Conservation (phyloP, 2,888 invertebrate genomes). For the Apodemia zela region DNA sequence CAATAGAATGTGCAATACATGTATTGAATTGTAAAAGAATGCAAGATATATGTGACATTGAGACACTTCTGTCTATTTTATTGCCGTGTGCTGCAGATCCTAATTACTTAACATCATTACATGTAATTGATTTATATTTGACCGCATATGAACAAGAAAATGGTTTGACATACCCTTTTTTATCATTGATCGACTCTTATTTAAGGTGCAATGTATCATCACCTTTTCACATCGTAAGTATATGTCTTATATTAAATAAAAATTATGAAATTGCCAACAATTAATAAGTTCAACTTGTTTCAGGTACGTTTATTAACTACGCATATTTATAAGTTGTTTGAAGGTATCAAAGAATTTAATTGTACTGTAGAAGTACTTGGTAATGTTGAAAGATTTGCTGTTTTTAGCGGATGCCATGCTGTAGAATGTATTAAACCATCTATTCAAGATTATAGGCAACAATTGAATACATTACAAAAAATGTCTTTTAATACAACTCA, state of each 20-base stretch:
- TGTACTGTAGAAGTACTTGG: slow-evolving; percentile 52
- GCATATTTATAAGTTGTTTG: slow-evolving; percentile 87
- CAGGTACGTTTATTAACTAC: slow-evolving; percentile 85
- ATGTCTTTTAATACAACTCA: slow-evolving; percentile 83
- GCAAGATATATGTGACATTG: slow-evolving; percentile 64
- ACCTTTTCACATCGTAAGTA: slow-evolving; percentile 83
- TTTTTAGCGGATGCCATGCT: slow-evolving; percentile 84
- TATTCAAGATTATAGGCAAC: slow-evolving; percentile 90
- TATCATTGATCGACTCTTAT: slow-evolving; percentile 70
- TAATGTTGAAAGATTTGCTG: slow-evolving; percentile 65
- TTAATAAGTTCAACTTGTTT: slow-evolving; percentile 39
- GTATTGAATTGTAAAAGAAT: slow-evolving; percentile 71
- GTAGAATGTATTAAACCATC: slow-evolving; percentile 86
- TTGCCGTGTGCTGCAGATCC: slow-evolving; percentile 66
- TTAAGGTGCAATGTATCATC: slow-evolving; percentile 84
- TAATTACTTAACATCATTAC: slow-evolving; percentile 69
- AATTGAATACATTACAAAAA: slow-evolving; percentile 86
- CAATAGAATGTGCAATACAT: slow-evolving; percentile 82
- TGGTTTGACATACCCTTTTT: slow-evolving; percentile 58
- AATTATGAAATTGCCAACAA: not conserved
- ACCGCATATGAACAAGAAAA: slow-evolving; percentile 70
- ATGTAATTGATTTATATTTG: slow-evolving; percentile 77
- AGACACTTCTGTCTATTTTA: slow-evolving; percentile 60
- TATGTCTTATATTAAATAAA: not conserved
- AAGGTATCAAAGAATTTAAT: slow-evolving; percentile 73